Percentiles rank a stretch among this genome's conserved stretches.
phyloP scores from a whole-genome alignment of 2,888 invertebrate species.

The Sussaba pulchella region DNA sequence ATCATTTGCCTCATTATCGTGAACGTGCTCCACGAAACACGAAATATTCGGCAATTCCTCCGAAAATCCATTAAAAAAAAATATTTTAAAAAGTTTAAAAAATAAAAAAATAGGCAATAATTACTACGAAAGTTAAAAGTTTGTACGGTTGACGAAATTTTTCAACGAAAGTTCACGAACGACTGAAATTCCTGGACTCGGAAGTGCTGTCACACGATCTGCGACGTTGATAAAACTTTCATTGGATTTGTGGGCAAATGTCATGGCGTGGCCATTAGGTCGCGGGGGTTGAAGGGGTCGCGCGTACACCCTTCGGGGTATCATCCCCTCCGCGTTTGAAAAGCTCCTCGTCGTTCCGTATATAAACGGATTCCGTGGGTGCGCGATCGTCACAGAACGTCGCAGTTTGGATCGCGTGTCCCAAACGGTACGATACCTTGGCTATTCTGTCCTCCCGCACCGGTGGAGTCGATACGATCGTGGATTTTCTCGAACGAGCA shows the following conservation, averaged over 20 bases:
- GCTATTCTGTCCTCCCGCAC: slow-evolving; percentile 73
- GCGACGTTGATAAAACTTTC: slow-evolving; percentile 42
- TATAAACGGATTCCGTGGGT: slow-evolving; percentile 75
- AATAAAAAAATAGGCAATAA: slow-evolving; percentile 13
- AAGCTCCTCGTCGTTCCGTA: slow-evolving; percentile 56
- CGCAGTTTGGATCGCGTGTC: slow-evolving; percentile 81
- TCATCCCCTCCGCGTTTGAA: slow-evolving; percentile 73
- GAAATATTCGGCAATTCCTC: neutral
- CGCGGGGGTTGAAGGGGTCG: slow-evolving; percentile 71
- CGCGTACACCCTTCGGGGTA: slow-evolving; percentile 62
- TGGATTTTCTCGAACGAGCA: slow-evolving; percentile 57
- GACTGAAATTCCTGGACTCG: slow-evolving; percentile 31
- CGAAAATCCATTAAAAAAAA: slow-evolving; percentile 9
- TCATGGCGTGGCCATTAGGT: slow-evolving; percentile 70
- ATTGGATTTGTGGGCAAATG: slow-evolving; percentile 72
- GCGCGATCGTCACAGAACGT: slow-evolving; percentile 81
- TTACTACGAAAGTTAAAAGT: neutral
- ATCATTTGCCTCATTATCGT: slow-evolving; percentile 4
- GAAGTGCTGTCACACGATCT: neutral
- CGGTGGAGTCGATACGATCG: slow-evolving; percentile 75
- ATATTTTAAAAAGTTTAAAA: too few species aligned
- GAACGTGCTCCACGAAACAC: neutral
- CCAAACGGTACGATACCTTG: slow-evolving; percentile 72
- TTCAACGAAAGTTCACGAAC: neutral
- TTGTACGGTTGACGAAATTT: slow-evolving; percentile 10